A percentile compares a stretch with the other conserved stretches of the same genome.
Evolutionary conservation across 2,888 invertebrate species (phyloP).

Genomic region (Acrobasis consociella): DNA sequence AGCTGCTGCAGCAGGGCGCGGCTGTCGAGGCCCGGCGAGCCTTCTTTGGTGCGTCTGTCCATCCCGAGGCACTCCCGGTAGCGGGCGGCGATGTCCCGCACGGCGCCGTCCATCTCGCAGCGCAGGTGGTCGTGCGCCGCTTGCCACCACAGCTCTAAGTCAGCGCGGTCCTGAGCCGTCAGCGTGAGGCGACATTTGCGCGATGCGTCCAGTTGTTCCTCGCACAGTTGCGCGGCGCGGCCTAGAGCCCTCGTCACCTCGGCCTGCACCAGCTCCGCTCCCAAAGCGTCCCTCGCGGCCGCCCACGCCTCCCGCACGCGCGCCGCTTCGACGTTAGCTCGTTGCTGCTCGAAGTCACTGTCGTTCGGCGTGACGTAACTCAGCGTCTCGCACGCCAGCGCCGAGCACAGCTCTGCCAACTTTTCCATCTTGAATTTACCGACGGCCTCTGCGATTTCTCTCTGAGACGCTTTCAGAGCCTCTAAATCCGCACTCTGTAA

Average conservation of each 20-base stretch:
- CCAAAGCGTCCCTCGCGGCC: constrained; percentile 88
- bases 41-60: constrained; percentile 39
- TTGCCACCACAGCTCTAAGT: constrained; percentile 89
- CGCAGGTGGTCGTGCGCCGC: constrained; percentile 87
- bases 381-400: constrained; percentile 87
- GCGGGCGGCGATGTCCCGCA: constrained; percentile 85
- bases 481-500: constrained; percentile 76
- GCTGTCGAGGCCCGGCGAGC: constrained; percentile 67
- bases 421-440: constrained; percentile 86
- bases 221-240: constrained; percentile 87
- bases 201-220: constrained; percentile 81
- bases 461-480: constrained; percentile 80
- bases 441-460: constrained; percentile 84
- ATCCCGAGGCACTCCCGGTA: constrained; percentile 85
- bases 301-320: constrained; percentile 89
- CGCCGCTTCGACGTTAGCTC: constrained; percentile 82
- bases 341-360: constrained; percentile 65
- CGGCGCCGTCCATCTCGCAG: constrained; percentile 87
- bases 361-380: constrained; percentile 77
- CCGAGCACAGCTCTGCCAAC: constrained; percentile 86
- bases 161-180: constrained; percentile 86
- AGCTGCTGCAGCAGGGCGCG: constrained; percentile 49
- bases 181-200: constrained; percentile 83
- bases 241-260: constrained; percentile 89
- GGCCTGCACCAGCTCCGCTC: constrained; percentile 88